Base-by-base conservation (phyloP, 1,140 invertebrate species). In the Drosophila obscura region DNA sequence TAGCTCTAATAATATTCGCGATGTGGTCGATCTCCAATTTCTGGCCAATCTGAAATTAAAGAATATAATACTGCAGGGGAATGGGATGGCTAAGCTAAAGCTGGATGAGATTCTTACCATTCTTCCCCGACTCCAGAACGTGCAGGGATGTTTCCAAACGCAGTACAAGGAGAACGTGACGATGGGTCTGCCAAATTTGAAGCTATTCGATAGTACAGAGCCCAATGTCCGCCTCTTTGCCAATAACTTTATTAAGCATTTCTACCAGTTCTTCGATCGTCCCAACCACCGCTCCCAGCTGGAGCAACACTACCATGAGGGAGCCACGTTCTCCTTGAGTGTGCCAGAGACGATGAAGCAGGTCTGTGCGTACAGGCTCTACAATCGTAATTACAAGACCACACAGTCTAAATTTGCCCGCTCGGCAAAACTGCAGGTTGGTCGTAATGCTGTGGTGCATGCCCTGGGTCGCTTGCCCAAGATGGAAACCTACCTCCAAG, bases 281-380 rank as follows among this genome's bases (percentile, higher is more conserved):
- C 5, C 46, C 2, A 1, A 26, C 2, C 3, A 51, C 1, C 73
- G 79, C 9, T 3, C 6, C 0, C 5, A 73, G 5, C 60, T 82
- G 0, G 6, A n/a, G 5, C 2, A 44, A 0, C 65, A 26, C 5
- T 83, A 83, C 41, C 22, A 41, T 0, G 6, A 28, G 0, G 7
- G 19, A 3, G 74, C 75, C 2, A 26, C 45, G 8, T 71, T 83
- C 16, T 78, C 80, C 9, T 11, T 82, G 4, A 53, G 45, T 8
- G 60, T 53, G 9, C 31, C 73, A 0, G 46, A 51, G 5, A 5
- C 57, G 4, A 4, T 73, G 15, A 1, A 24, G 9, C 4, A 43
- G 0, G 43, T 53, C 1, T 13, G 11, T 19, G 48, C 16, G 6
- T 78, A 78, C 45, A 48, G 9, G 2, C 9, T 78, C 15, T 78